Evolutionary conservation across 2,113 vertebrate species (phyloP), one percentile per base, ranked within the genome.

Genomic region (Chunga burmeisteri): DNA sequence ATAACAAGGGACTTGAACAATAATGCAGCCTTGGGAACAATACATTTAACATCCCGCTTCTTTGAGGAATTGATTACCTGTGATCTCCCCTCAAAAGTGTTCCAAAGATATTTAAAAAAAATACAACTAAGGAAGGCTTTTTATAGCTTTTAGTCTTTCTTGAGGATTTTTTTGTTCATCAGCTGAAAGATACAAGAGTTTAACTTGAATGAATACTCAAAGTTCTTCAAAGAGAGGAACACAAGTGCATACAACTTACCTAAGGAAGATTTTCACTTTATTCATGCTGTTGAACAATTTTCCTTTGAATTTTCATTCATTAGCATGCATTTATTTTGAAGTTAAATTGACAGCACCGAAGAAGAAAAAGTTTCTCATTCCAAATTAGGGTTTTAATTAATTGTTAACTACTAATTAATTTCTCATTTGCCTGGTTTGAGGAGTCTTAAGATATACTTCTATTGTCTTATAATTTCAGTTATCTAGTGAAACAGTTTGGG

Each of bases 211-310:
- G 8, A 13, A 52, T 14, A 85, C 9, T 19, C 80, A 19, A 42
- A 44, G 13, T 15, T 62, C 17, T 79, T 47, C 34, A 59, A 52
- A 81, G 68, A 63, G 21, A 72, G 16, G 26, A 66, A 32, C 9
- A 32, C 22, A 23, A n/a, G 6, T 9, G 36, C 1, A 0, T n/a
- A 16, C 2, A 59, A 87, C 18, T 23, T 32, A 42, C 14, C 21
- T 30, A 56, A 55, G 9, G 10, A 58, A 21, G 11, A 83, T 18
- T 93, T 55, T 55, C 16, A 50, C 16, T 46, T 49, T 71, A 58
- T 46, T 47, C 5, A 23, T 14, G 5, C 18, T 53, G n/a, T 30
- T 67, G 44, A 52, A 67, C 16, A n/a, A 56, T 55, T 73, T 56
- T 62, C 21, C 13, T 86, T 78, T n/a, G 29, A 12, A 27, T 78